phyloP scores from a whole-genome alignment of 2,888 invertebrate genomes.

The Hypselothyrea guttata region DNA sequence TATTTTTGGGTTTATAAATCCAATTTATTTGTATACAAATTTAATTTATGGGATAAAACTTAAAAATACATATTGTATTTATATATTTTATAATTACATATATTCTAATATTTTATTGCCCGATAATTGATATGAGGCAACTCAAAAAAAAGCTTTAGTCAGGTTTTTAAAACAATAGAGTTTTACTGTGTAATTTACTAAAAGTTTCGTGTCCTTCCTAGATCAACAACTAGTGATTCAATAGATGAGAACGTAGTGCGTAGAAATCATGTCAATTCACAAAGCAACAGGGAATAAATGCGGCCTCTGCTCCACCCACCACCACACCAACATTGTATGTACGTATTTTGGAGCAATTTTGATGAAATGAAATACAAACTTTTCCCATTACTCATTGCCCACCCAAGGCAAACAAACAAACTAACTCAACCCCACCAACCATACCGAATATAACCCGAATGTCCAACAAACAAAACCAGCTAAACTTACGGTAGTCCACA shows the following conservation, averaged over 20 bases:
- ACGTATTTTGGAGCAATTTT: conserved; percentile 68
- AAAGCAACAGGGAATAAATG: conserved; percentile 32
- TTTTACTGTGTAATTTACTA: too few relatives aligned
- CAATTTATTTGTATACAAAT: too few relatives aligned
- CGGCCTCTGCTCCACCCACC: conserved; percentile 19
- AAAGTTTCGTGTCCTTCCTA: too few relatives aligned
- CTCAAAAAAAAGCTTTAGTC: too few relatives aligned
- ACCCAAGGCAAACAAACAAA: conserved; percentile 60
- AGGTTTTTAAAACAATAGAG: too few relatives aligned
- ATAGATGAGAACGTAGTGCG: conserved; percentile 61
- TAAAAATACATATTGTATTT: too few relatives aligned
- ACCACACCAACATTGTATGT: conserved; percentile 41
- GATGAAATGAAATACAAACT: conserved; percentile 75
- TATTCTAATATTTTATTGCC: too few relatives aligned
- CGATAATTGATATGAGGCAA: too few relatives aligned
- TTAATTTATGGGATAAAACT: too few relatives aligned
- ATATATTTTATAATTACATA: too few relatives aligned
- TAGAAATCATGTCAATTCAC: conserved; percentile 57
- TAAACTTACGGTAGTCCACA: conserved; percentile 71
- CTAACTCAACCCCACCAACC: conserved; percentile 11
- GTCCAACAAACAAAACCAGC: conserved; percentile 57
- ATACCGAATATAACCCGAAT: conserved; percentile 24
- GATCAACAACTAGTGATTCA: conserved; percentile 15
- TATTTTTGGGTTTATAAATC: too few relatives aligned
- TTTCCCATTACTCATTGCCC: conserved; percentile 78